These are phyloP conservation scores for Varecia variegata DNA, from an alignment of 2,797 vertebrate species.

Conservation along the genomic window DNA sequence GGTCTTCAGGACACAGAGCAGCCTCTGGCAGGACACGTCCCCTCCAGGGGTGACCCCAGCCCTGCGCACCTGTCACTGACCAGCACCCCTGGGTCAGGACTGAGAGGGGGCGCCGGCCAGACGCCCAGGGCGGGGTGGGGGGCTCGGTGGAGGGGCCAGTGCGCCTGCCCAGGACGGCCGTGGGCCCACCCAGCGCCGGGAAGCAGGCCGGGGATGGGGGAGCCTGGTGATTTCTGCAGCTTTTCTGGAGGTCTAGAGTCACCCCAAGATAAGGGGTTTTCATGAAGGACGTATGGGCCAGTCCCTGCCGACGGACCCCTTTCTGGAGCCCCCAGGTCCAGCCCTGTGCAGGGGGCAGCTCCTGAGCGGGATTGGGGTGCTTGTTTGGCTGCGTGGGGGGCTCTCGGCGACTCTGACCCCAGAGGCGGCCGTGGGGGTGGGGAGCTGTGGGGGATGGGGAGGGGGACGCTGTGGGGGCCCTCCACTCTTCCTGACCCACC, in stretches of 20 bases:
- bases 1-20: not conserved
- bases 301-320: not conserved
- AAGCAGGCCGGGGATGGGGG: not conserved
- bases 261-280: not conserved
- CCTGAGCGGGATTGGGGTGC: too few species aligned
- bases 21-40: too few species aligned
- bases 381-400: not conserved
- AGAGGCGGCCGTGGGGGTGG: not conserved
- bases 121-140: too few species aligned
- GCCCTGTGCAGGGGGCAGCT: not conserved
- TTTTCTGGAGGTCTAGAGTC: not conserved
- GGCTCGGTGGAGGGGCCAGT: rapidly evolving
- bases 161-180: not conserved
- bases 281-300: not conserved
- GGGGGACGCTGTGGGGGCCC: too few species aligned
- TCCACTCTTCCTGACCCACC: not conserved
- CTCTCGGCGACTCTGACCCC: not conserved
- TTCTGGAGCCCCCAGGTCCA: not conserved
- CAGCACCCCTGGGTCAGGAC: not conserved
- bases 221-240: not conserved
- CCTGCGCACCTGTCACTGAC: not conserved
- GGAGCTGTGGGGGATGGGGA: too few species aligned
- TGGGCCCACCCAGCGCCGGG: too few species aligned
- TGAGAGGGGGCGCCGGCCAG: too few species aligned
- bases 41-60: not conserved